Evolutionary conservation across 2,797 vertebrate species (phyloP).

Genomic region (Anabas testudineus): DNA sequence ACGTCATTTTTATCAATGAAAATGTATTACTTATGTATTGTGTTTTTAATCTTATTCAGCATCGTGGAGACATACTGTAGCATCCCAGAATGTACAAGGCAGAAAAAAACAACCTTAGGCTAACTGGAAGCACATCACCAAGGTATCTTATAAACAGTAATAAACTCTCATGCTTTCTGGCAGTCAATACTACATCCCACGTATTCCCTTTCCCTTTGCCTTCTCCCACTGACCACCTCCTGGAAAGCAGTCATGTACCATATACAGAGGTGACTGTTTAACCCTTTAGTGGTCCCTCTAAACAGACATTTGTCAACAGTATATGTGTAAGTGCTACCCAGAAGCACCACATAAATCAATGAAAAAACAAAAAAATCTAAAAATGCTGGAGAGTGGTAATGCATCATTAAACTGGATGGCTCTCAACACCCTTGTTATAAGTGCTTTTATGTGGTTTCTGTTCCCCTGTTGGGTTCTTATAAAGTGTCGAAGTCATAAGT

Average conservation of each 20-base stretch:
- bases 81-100: neutral
- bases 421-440: slow-evolving; percentile 2
- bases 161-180: slow-evolving; percentile 6
- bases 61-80: neutral
- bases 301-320: neutral
- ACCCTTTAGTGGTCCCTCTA: neutral
- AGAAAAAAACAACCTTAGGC: neutral
- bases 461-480: neutral
- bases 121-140: slow-evolving; percentile 7
- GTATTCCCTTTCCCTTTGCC: neutral
- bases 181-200: slow-evolving; percentile 8
- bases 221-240: neutral
- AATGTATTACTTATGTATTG: neutral
- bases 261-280: neutral
- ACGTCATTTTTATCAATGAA: neutral
- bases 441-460: neutral
- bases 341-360: neutral
- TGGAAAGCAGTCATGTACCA: neutral
- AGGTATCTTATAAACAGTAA: neutral
- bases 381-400: neutral
- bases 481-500: neutral
- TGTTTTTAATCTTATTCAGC: neutral
- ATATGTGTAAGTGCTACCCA: neutral
- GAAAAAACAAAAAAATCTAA: neutral
- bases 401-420: neutral